A percentile compares a stretch with the other conserved stretches of the same genome.
Conservation (phyloP, 2,113 vertebrate species). For the Camelus dromedarius region DNA sequence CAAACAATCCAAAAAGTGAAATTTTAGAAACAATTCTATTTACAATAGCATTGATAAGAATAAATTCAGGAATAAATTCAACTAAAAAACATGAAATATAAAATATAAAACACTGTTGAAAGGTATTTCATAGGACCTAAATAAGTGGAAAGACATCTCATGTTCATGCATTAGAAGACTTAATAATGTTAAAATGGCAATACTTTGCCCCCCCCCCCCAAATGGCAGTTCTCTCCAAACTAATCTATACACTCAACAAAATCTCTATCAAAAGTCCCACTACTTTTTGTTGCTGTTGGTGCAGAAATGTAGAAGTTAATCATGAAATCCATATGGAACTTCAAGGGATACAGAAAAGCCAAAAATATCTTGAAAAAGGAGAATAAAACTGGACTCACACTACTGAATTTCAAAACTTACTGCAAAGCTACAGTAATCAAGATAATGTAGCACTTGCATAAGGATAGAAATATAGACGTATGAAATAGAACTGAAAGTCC, state of each 20-base stretch:
- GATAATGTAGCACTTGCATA: background rate
- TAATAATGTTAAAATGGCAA: background rate
- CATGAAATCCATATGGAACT: background rate
- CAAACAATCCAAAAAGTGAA: background rate
- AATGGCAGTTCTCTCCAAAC: background rate
- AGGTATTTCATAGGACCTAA: background rate
- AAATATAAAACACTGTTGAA: background rate
- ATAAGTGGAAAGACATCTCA: background rate
- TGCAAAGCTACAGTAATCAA: background rate
- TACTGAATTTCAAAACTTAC: background rate
- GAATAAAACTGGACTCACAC: background rate
- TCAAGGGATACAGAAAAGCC: background rate
- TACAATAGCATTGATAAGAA: background rate
- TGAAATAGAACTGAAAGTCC: background rate
- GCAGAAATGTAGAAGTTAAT: background rate
- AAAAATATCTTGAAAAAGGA: background rate
- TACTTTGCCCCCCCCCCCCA: background rate
- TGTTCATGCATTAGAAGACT: background rate
- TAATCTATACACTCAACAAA: background rate
- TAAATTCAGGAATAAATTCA: background rate
- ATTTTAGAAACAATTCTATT: background rate
- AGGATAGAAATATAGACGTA: background rate
- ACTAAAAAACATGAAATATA: background rate
- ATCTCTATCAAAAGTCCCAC: background rate
- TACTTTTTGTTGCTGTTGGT: background rate